These are phyloP conservation scores for Dryobota labecula DNA, from an alignment of 2,888 invertebrate genomes.

Conservation along the genomic window DNA sequence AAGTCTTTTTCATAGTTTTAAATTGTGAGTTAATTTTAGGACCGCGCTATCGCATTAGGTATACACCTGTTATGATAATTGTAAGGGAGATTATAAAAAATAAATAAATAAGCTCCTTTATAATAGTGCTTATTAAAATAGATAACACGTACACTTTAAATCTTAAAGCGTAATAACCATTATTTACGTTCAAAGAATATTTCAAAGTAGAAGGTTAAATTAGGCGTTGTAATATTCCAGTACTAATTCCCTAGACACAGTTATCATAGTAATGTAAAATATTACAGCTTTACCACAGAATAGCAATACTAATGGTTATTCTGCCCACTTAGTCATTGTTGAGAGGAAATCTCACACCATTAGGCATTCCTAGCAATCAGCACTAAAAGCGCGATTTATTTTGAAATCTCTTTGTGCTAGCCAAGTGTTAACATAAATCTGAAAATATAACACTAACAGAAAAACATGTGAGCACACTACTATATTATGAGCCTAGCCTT, in stretches of 20 bases:
- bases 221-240: conserved; percentile 16
- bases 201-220: conserved; percentile 33
- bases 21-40: too few species aligned
- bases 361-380: conserved; percentile 47
- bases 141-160: conserved; percentile 39
- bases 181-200: conserved; percentile 26
- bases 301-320: conserved; percentile 54
- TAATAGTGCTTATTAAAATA: conserved; percentile 52
- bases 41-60: too few species aligned
- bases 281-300: conserved; percentile 42
- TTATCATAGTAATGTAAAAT: conserved; percentile 45
- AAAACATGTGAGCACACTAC: too few species aligned
- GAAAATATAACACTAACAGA: conserved; percentile 22
- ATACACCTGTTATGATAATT: too few species aligned
- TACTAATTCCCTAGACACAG: conserved; percentile 20
- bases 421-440: conserved; percentile 30
- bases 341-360: conserved; percentile 59
- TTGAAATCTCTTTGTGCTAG: conserved; percentile 49
- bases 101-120: conserved; percentile 26
- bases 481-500: too few species aligned
- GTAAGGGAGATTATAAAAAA: too few species aligned
- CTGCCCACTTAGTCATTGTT: conserved; percentile 53
- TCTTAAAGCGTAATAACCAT: conserved; percentile 42
- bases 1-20: too few species aligned
- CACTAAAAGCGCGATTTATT: conserved; percentile 56